Evolutionary conservation across 2,797 vertebrate genomes (phyloP), one percentile per base, ranked within the genome.

Genomic region (Amphiprion clarkii): DNA sequence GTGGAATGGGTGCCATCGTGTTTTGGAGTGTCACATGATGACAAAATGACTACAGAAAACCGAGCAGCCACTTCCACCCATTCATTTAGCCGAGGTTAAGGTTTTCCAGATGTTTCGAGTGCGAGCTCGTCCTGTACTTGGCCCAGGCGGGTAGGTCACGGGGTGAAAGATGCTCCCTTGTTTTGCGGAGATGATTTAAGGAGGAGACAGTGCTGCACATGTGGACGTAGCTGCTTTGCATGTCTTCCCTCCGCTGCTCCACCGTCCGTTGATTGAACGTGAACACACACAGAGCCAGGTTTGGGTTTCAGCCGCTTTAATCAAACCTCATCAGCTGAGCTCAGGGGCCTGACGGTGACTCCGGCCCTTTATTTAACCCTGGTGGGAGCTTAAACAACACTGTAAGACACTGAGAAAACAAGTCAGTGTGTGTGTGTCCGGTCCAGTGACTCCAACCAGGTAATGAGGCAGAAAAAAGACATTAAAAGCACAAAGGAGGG

Each of bases 71-170:
- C 74, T 79, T 69, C 77, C 67, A 82, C 80, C 78, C 74, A 75
- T 82, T 88, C 69, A 89, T 91, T 91, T 85, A 72, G 74, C 31
- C 2, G 66, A 67, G 55, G 79, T 74, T 87, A 88, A 92, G 51
- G 21, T 80, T 74, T 93, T 92, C 88, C 91, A 92, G 92, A 94
- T 92, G 90, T 81, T 78, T 61, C 42, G 23, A 61, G 56, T 10
- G 60, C 78, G 48, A 70, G 46, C 69, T 78, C 78, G 64, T 79
- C 76, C 73, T 80, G 71, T 63, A 51, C 69, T 78, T 13, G 69
- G 76, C 72, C 80, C 60, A 1, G 69, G 68, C 78, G 71, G 74
- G 76, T 75, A 61, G 78, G 81, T 86, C 83, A 73, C 17, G 4
- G 68, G 83, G 91, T 89, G 82, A 88, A 64, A 80, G 54, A 89